A percentile compares a stretch with the other conserved stretches of the same genome.
Conservation (phyloP, 1,140 invertebrate species). For the Goniozus legneri region DNA sequence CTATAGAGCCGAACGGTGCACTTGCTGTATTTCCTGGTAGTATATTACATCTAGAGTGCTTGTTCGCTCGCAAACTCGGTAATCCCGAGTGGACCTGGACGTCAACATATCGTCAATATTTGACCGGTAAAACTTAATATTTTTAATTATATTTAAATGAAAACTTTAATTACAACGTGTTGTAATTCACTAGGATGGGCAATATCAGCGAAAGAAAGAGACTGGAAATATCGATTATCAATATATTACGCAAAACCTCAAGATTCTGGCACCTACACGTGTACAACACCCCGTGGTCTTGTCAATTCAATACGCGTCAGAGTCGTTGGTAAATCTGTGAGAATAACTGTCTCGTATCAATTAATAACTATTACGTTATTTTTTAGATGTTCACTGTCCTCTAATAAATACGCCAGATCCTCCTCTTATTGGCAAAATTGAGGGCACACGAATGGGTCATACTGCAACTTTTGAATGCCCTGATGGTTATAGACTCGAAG, state of each 20-base stretch:
- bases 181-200: conserved; percentile 73
- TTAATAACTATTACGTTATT: conserved; percentile 18
- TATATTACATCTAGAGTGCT: conserved; percentile 79
- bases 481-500: conserved; percentile 67
- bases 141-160: no score
- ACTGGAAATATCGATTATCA: conserved; percentile 77
- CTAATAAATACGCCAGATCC: conserved; percentile 47
- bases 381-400: conserved; percentile 63
- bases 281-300: conserved; percentile 73
- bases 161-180: no score
- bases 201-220: conserved; percentile 68
- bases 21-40: conserved; percentile 78
- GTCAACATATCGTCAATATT: conserved; percentile 69
- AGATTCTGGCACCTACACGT: conserved; percentile 81
- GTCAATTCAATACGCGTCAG: conserved; percentile 76
- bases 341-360: background rate
- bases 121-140: conserved; percentile 60
- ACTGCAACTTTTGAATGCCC: conserved; percentile 66
- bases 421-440: conserved; percentile 59
- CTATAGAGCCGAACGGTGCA: conserved; percentile 73
- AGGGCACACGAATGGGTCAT: conserved; percentile 68
- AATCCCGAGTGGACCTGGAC: conserved; percentile 89
- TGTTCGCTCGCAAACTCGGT: conserved; percentile 70
- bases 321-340: conserved; percentile 66
- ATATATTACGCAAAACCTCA: conserved; percentile 78